These are phyloP conservation scores for Ormyrus thymus DNA, from an alignment of 2,888 invertebrate species.

Conservation along the genomic window DNA sequence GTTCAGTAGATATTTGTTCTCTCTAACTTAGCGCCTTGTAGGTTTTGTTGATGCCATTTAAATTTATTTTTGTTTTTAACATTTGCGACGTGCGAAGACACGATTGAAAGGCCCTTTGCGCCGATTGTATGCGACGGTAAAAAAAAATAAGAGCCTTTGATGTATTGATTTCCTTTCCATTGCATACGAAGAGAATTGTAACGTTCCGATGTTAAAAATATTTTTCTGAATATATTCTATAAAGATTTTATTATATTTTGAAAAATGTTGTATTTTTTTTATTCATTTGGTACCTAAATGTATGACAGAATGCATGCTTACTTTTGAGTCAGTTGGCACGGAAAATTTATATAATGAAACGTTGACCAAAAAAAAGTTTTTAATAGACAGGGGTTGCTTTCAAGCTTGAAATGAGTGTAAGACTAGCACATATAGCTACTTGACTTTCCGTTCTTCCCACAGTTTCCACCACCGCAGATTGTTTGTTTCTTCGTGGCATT, in stretches of 20 bases:
- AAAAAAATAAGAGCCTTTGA: slow-evolving; percentile 5
- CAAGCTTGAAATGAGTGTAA: too few species aligned
- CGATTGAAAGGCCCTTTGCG: slow-evolving; percentile 9
- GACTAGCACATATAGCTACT: slow-evolving; percentile 22
- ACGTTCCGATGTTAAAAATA: slow-evolving; percentile 51
- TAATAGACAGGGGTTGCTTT: too few species aligned
- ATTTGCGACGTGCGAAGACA: slow-evolving; percentile 1
- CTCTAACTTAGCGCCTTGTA: background rate
- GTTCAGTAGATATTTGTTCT: slow-evolving; percentile 22
- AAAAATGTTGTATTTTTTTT: background rate
- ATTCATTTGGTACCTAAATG: too few species aligned
- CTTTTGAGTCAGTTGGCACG: too few species aligned
- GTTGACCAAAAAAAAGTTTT: too few species aligned
- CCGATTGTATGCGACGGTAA: slow-evolving; percentile 14
- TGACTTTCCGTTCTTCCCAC: slow-evolving; percentile 9
- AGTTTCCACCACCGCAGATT: slow-evolving; percentile 26
- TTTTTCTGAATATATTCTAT: slow-evolving; percentile 52
- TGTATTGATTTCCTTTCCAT: slow-evolving; percentile 11
- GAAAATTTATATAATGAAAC: too few species aligned
- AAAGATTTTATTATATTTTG: slow-evolving; percentile 54
- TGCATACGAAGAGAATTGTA: slow-evolving; percentile 6
- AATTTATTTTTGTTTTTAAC: slow-evolving; percentile 12
- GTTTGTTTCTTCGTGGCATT: slow-evolving; percentile 27
- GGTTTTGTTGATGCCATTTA: slow-evolving; percentile 8
- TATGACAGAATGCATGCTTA: too few species aligned